These are phyloP conservation scores for Psettodes erumei DNA, from an alignment of 2,113 vertebrate species.

Conservation along the genomic window DNA sequence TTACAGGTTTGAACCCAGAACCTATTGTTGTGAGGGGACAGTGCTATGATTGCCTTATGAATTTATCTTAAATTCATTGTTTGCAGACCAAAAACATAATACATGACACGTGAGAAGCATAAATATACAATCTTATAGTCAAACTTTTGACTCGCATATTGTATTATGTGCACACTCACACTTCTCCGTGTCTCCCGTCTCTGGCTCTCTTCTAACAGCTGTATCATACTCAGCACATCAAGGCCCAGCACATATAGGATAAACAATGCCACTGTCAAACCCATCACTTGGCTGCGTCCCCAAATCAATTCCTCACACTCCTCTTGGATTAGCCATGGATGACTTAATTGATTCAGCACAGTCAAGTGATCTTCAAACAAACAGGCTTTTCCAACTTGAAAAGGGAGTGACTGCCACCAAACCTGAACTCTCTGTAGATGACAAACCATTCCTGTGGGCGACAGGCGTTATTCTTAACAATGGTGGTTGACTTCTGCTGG, in stretches of 20 bases:
- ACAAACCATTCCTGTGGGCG: conserved; percentile 74
- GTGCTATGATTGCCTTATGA: too few species aligned
- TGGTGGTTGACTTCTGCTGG: conserved; percentile 53
- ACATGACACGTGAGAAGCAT: background rate
- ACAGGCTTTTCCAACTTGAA: conserved; percentile 73
- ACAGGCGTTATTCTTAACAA: conserved; percentile 72
- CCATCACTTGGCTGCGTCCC: conserved; percentile 67
- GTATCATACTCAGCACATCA: conserved; percentile 67
- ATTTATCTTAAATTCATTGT: background rate
- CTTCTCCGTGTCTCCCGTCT: background rate
- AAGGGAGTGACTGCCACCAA: conserved; percentile 74
- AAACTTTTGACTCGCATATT: conserved; percentile 2
- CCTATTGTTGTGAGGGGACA: too few species aligned
- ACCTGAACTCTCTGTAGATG: conserved; percentile 73
- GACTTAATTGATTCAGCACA: conserved; percentile 80
- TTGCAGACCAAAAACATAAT: background rate
- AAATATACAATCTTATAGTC: background rate
- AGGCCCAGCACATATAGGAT: conserved; percentile 70
- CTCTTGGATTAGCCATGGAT: conserved; percentile 77
- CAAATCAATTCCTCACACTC: conserved; percentile 78
- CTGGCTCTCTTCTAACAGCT: conserved; percentile 35
- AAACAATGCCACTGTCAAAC: conserved; percentile 74
- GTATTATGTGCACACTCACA: background rate
- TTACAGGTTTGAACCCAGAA: too few species aligned
- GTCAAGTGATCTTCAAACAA: conserved; percentile 80